A percentile compares a stretch with the other conserved stretches of the same genome.
These are phyloP conservation scores for Crambe crambe DNA, from an alignment of 37 sponge, comb jelly and placozoan species.

Conservation along the genomic window DNA sequence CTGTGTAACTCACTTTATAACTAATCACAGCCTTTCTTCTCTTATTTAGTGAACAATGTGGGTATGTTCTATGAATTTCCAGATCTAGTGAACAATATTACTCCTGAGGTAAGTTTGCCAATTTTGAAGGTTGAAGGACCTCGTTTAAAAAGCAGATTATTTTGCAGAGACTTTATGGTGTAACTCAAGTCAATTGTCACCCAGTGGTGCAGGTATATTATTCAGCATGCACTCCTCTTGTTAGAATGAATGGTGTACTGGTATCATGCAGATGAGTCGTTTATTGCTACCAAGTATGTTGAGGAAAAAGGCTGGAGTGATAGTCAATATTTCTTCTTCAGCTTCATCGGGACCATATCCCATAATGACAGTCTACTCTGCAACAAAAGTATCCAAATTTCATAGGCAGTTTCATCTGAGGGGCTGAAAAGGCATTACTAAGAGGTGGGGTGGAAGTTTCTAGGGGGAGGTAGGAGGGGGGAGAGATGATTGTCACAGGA, in stretches of 20 bases:
- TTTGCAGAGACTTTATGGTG: neutral
- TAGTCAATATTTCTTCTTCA: constrained; percentile 55
- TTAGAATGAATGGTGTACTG: neutral
- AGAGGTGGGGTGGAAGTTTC: too few species aligned
- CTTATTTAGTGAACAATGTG: constrained; percentile 85
- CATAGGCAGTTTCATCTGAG: too few species aligned
- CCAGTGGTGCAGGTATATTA: neutral
- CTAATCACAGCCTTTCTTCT: too few species aligned
- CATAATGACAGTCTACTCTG: constrained; percentile 46
- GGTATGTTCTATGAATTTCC: constrained; percentile 54
- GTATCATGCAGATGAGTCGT: constrained; percentile 44
- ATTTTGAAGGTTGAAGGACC: neutral
- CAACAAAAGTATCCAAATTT: constrained; percentile 71
- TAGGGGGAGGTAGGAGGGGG: too few species aligned
- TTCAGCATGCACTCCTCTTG: neutral
- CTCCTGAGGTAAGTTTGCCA: constrained; percentile 25
- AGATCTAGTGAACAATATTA: constrained; percentile 24
- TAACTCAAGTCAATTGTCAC: neutral
- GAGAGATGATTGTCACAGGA: too few species aligned
- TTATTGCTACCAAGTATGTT: constrained; percentile 60
- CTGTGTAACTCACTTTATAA: too few species aligned
- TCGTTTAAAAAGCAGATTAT: too few species aligned
- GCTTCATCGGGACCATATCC: neutral
- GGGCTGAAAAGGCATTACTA: too few species aligned
- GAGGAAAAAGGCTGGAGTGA: constrained; percentile 25